Evolutionary conservation across 2,113 vertebrate genomes (phyloP), one percentile per base, ranked within the genome.

Genomic region (Pseudorhombus dupliciocellatus): DNA sequence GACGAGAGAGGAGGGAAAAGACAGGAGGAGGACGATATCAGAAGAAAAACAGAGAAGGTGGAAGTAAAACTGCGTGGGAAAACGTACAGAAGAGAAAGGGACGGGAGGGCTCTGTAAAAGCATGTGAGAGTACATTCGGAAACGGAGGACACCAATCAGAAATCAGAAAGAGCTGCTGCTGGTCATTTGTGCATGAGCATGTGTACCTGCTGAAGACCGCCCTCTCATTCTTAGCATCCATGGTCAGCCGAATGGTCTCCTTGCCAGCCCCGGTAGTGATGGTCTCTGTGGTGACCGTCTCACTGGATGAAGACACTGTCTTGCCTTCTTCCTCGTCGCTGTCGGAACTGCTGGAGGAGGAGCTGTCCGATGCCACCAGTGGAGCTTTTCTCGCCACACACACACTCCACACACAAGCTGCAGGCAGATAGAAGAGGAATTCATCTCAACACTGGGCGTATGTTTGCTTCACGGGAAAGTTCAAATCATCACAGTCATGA

Each of bases 331-430:
- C 94, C 0, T 96, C 94, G 0, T 95, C 92, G 0, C 95, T 95
- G 75, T 93, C 93, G 0, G 95, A 95, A 71, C 93, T 94, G 3
- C 92, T 95, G 0, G 96, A 95, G 66, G 95, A 97, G 71, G 96
- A 96, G 89, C 94, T 95, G 93, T 96, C 95, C 0, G 95, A 93
- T 26, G 93, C 95, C 77, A 93, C 94, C 61, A 95, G 88, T 0
- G 96, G 94, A 0, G 94, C 94, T 75, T 96, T 95, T 66, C 94
- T 92, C 0, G 94, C 62, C 66, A 94, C 94, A 0, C 95, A 96
- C 25, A 95, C 92, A 26, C 93, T 96, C 97, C 97, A 97, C 25
- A 93, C 94, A 5, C 97, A 96, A 0, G 96, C 94, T 42, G 94
- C 77, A 28, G 90, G 37, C 34, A 37, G 8, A 59, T 7, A 18